phyloP scores from a whole-genome alignment of 2,888 invertebrate species.

The Pteria penguin region DNA sequence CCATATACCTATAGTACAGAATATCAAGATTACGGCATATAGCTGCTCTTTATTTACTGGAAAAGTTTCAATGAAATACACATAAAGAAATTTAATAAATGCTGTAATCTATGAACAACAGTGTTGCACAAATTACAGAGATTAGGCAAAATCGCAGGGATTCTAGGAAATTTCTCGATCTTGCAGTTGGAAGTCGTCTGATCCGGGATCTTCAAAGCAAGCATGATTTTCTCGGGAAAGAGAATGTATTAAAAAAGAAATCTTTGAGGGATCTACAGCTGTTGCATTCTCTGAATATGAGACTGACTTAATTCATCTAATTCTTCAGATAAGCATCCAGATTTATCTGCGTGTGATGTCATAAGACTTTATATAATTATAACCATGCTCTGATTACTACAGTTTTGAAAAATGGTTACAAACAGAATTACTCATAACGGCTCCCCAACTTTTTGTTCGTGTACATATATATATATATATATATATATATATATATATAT shows the following conservation, averaged over 20 bases:
- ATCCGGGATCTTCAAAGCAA: slow-evolving; percentile 16
- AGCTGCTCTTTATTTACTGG: background rate
- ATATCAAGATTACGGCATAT: too few species aligned
- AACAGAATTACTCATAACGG: too few species aligned
- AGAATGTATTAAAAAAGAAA: slow-evolving; percentile 25
- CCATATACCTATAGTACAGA: too few species aligned
- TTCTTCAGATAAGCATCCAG: slow-evolving; percentile 16
- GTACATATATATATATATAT: too few species aligned
- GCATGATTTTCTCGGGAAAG: slow-evolving; percentile 3
- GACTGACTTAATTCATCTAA: slow-evolving; percentile 22
- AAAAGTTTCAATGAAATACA: background rate
- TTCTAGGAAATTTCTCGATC: background rate
- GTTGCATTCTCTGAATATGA: slow-evolving; percentile 8
- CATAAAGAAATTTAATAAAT: background rate
- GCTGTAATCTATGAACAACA: background rate
- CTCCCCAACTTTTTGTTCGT: too few species aligned
- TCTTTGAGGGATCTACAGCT: slow-evolving; percentile 13
- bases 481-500: too few species aligned
- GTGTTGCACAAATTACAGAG: background rate
- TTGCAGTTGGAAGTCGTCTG: background rate
- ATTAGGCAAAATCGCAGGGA: background rate
- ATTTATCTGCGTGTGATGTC: slow-evolving; percentile 13
- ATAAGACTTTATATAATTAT: too few species aligned
- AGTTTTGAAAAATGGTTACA: too few species aligned
- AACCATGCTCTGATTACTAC: too few species aligned